Evolutionary conservation across 2,888 invertebrate species (phyloP).

Genomic region (Leptopilina drosophilae): DNA sequence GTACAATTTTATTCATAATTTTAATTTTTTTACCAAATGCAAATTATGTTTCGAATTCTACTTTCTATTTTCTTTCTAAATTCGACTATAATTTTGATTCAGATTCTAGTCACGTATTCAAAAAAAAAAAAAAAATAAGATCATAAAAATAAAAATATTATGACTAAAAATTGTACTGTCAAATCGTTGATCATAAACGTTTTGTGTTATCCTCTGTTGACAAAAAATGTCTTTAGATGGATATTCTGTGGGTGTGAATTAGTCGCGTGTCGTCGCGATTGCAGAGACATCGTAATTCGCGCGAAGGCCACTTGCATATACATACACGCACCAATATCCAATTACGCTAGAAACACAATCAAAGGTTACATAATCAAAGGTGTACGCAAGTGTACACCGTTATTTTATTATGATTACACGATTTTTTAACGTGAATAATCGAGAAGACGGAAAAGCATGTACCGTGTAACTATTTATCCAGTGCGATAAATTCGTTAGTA

Average conservation of each 20-base stretch:
- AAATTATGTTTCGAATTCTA: too few relatives aligned
- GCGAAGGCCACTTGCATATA: conserved; percentile 48
- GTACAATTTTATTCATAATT: too few relatives aligned
- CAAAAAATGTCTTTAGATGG: too few relatives aligned
- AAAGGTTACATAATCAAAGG: conserved; percentile 7
- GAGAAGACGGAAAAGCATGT: neutral
- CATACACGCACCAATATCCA: conserved; percentile 46
- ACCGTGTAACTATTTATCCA: neutral
- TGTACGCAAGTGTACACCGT: conserved; percentile 8
- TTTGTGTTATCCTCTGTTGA: too few relatives aligned
- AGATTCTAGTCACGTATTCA: too few relatives aligned
- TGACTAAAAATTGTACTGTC: too few relatives aligned
- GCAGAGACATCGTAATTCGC: conserved; percentile 46
- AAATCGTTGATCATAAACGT: too few relatives aligned
- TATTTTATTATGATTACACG: neutral
- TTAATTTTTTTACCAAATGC: too few relatives aligned
- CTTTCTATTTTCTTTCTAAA: too few relatives aligned
- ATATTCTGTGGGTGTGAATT: conserved; percentile 20
- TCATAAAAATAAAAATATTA: too few relatives aligned
- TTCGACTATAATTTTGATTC: too few relatives aligned
- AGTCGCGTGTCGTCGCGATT: conserved; percentile 32
- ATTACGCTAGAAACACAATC: conserved; percentile 42
- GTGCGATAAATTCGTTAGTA: neutral
- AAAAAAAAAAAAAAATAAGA: too few relatives aligned
- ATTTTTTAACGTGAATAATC: neutral